A percentile compares a stretch with the other conserved stretches of the same genome.
These are phyloP conservation scores for Carollia perspicillata DNA, from an alignment of 2,113 vertebrate species.

Conservation along the genomic window DNA sequence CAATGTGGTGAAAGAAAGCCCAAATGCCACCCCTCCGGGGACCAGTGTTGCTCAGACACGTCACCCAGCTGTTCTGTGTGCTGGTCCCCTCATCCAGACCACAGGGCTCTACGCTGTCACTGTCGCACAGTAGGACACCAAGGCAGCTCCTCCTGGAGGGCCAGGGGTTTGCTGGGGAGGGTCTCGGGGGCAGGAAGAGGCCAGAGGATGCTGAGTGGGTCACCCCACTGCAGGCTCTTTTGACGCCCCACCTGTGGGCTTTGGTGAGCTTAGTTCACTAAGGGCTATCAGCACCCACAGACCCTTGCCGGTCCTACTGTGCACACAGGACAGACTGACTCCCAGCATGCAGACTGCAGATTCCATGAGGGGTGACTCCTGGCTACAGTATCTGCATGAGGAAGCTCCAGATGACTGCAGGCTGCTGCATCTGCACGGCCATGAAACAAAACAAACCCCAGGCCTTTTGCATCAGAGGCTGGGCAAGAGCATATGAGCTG, in stretches of 20 bases:
- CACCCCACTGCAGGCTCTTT: rapidly evolving
- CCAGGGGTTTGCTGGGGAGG: background rate
- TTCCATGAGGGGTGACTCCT: background rate
- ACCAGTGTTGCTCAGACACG: background rate
- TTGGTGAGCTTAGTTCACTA: rapidly evolving
- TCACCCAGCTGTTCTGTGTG: background rate
- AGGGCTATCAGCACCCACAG: background rate
- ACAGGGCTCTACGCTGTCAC: background rate
- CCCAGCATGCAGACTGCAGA: background rate
- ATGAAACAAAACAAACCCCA: background rate
- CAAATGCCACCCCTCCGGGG: background rate
- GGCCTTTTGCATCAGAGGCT: background rate
- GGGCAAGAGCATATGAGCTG: background rate
- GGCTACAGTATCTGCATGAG: background rate
- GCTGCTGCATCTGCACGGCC: background rate
- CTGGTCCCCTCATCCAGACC: background rate
- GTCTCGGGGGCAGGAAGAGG: background rate
- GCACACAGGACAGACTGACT: background rate
- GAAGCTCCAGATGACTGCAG: background rate
- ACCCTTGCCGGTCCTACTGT: background rate
- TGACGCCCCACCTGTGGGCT: background rate
- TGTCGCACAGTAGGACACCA: rapidly evolving
- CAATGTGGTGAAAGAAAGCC: background rate
- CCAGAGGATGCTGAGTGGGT: rapidly evolving
- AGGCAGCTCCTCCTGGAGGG: background rate